Evolutionary conservation across 92 coral and sea anemone species (phyloP), one percentile per base, ranked within the genome.

Genomic region (Micromussa lordhowensis): DNA sequence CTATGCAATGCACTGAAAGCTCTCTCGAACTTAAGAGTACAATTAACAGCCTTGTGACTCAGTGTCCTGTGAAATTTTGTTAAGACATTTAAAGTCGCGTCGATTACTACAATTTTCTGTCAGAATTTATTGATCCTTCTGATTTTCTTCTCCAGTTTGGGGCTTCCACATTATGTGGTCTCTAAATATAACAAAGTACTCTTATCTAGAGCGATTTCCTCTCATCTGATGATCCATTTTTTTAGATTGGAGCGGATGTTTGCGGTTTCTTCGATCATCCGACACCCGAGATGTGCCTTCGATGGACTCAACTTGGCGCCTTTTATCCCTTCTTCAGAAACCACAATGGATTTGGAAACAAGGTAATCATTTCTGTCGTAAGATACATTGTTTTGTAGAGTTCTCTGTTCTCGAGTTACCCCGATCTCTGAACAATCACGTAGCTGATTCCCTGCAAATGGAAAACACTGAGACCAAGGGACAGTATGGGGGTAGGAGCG

Each of bases 231-330:
- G 12, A 86, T 38, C 38, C 54, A 10, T 44, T 79, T 83, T 54
- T 22, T 2, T 26, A 96, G 99, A 80, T 97, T 71, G 99, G 99
- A 63, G 98, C 99, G 1, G 99, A 97, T 85, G 93, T 97, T 68
- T 96, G 99, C 71, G 99, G 99, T 4, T 97, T 92, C 79, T 88
- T 94, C 22, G 95, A 86, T 35, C 92, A 94, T 38, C 93, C 99
- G 17, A 21, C 94, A 5, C 57, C 76, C 10, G 93, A 93, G 75
- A 54, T 97, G 87, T 96, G 98, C n/a, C 80, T 79, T 72, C 91
- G 99, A 0, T 97, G 99, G 99, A 97, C 82, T 75, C 99, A 97
- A 87, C 98, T 97, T 40, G 99, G 99, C 0, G 98, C 99, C 16
- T 97, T 97, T 79, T 97, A 97, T 66, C 99, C 99, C 18, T 97